phyloP scores from a whole-genome alignment of 2,113 vertebrate species.

The Bujurquina vittata region DNA sequence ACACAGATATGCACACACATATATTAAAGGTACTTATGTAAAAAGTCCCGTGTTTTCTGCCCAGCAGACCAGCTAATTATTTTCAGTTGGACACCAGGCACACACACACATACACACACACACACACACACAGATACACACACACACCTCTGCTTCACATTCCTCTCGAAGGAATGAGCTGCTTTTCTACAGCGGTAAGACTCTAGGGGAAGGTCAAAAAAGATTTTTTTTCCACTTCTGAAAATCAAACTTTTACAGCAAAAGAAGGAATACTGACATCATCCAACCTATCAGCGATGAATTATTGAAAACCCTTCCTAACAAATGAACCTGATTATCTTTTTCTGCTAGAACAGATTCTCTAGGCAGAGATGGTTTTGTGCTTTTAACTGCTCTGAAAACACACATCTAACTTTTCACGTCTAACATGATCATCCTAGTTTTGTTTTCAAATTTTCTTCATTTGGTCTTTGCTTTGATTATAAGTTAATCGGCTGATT shows the following conservation, averaged over 20 bases:
- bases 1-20: slow-evolving; percentile 5
- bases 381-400: neutral
- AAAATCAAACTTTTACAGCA: slow-evolving; percentile 39
- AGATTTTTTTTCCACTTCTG: slow-evolving; percentile 28
- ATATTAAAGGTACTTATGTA: slow-evolving; percentile 42
- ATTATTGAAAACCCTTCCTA: slow-evolving; percentile 22
- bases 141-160: slow-evolving; percentile 54
- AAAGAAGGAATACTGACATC: slow-evolving; percentile 20
- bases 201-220: slow-evolving; percentile 48
- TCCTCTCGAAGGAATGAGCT: slow-evolving; percentile 65
- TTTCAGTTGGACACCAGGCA: slow-evolving; percentile 56
- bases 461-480: neutral
- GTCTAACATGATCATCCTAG: neutral
- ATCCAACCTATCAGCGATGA: neutral
- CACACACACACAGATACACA: slow-evolving; percentile 11
- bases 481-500: no score
- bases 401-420: neutral
- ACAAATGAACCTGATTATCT: neutral
- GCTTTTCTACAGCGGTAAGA: slow-evolving; percentile 56
- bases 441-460: neutral
- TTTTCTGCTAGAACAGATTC: neutral
- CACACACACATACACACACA: slow-evolving; percentile 64
- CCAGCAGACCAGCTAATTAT: slow-evolving; percentile 70
- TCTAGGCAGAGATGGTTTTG: neutral
- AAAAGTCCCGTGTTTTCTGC: slow-evolving; percentile 38